phyloP scores from a whole-genome alignment of 2,113 vertebrate genomes.

The Eurypyga helias region DNA sequence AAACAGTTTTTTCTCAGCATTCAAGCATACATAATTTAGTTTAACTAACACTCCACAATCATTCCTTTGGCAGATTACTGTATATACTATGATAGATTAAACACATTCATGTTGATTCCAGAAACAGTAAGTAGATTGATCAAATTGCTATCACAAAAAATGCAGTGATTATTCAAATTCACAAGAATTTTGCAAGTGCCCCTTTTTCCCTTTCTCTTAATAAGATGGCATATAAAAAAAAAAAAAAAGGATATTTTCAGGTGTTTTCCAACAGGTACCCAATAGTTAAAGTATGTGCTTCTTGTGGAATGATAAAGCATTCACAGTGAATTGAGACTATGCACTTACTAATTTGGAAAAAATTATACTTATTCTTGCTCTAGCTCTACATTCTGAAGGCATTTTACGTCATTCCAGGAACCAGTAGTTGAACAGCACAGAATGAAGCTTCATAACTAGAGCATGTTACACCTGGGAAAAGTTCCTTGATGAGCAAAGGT shows the following conservation, averaged over 20 bases:
- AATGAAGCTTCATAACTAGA: slow-evolving; percentile 12
- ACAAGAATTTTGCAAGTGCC: not conserved
- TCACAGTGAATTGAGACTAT: not conserved
- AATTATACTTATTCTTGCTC: not conserved
- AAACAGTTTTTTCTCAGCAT: not conserved
- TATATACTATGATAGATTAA: not conserved
- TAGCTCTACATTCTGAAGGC: not conserved
- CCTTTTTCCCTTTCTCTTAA: not conserved
- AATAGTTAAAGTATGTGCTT: not conserved
- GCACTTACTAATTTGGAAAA: not conserved
- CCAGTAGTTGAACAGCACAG: not conserved
- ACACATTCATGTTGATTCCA: not conserved
- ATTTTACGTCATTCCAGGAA: not conserved
- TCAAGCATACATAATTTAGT: not conserved
- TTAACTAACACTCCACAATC: not conserved
- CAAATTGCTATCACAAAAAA: not conserved
- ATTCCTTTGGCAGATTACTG: not conserved
- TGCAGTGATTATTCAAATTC: not conserved
- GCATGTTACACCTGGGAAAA: slow-evolving; percentile 30
- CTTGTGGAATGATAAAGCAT: not conserved
- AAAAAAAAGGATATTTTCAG: not conserved
- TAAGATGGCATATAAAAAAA: not conserved
- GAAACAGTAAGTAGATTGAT: not conserved
- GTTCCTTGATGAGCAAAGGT: slow-evolving; percentile 36
- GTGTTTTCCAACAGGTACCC: not conserved